phyloP scores from a whole-genome alignment of 2,113 vertebrate genomes.

The Eulemur rufifrons region DNA sequence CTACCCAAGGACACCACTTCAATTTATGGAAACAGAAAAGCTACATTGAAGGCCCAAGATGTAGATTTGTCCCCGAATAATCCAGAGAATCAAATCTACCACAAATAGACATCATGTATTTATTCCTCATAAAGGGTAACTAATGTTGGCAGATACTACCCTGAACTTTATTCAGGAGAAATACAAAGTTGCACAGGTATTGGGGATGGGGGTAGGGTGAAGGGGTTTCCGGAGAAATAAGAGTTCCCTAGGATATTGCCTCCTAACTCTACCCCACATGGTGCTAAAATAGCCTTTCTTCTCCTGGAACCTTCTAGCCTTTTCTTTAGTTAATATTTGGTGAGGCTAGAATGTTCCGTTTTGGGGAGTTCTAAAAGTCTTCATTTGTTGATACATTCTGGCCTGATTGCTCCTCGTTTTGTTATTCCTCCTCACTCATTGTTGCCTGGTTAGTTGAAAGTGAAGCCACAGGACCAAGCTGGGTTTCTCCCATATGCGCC shows the following conservation, averaged over 20 bases:
- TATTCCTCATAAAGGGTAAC: not conserved
- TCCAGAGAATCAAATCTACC: not conserved
- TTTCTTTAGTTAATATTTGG: slow-evolving; percentile 8
- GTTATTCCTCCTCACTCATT: not conserved
- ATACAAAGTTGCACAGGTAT: not conserved
- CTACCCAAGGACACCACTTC: not conserved
- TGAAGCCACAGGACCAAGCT: not conserved
- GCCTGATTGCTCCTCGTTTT: not conserved
- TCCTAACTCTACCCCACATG: slow-evolving; percentile 39
- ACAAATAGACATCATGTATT: not conserved
- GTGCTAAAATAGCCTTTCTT: not conserved
- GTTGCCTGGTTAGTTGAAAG: not conserved
- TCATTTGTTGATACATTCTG: slow-evolving; percentile 45
- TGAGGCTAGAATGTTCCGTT: slow-evolving; percentile 47
- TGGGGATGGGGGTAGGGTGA: not conserved
- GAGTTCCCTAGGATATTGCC: not conserved
- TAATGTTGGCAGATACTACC: not conserved
- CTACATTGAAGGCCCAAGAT: not conserved
- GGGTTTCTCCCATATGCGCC: not conserved
- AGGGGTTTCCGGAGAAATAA: slow-evolving; percentile 50
- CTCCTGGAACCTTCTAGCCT: slow-evolving; percentile 63
- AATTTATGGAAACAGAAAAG: not conserved
- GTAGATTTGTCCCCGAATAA: not conserved
- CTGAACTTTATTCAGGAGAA: not conserved
- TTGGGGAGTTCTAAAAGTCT: not conserved